Conservation (phyloP, 2,888 invertebrate species). For the Macaria liturata region DNA sequence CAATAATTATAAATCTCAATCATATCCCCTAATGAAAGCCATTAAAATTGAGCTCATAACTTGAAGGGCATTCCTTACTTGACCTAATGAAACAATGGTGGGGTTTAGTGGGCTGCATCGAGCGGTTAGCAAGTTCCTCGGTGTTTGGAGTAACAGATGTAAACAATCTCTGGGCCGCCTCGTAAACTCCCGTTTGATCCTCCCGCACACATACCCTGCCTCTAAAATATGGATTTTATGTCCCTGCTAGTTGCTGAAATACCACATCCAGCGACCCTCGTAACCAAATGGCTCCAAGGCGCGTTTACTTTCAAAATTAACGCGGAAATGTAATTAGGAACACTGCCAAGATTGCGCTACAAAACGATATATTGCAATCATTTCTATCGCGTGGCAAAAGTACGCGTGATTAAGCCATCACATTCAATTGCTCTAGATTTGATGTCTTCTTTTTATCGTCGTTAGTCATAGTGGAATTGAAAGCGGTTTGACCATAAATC, state of each 20-base stretch:
- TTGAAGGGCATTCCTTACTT: slow-evolving; percentile 30
- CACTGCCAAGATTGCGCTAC: slow-evolving; percentile 6
- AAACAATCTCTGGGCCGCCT: slow-evolving; percentile 78
- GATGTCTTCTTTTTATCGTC: slow-evolving; percentile 14
- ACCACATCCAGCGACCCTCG: slow-evolving; percentile 75
- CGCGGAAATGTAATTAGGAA: slow-evolving; percentile 8
- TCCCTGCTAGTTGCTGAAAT: slow-evolving; percentile 73
- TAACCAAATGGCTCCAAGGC: slow-evolving; percentile 46
- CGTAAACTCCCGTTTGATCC: slow-evolving; percentile 82
- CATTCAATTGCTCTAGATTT: slow-evolving; percentile 5
- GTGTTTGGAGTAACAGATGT: slow-evolving; percentile 77
- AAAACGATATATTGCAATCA: not conserved
- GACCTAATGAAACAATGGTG: slow-evolving; percentile 46
- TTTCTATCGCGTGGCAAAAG: not conserved
- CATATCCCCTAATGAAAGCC: slow-evolving; percentile 5
- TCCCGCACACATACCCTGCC: slow-evolving; percentile 58
- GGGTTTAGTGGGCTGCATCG: slow-evolving; percentile 57
- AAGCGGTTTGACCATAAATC: slow-evolving; percentile 40
- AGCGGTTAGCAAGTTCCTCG: slow-evolving; percentile 76
- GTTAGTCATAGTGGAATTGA: slow-evolving; percentile 27
- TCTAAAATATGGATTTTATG: slow-evolving; percentile 82
- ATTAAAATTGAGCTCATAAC: slow-evolving; percentile 13
- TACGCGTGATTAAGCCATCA: not conserved
- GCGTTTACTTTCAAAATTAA: slow-evolving; percentile 14
- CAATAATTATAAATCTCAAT: not conserved